These are phyloP conservation scores for Drosophila anomelani DNA, from an alignment of 2,888 invertebrate species.

Conservation along the genomic window DNA sequence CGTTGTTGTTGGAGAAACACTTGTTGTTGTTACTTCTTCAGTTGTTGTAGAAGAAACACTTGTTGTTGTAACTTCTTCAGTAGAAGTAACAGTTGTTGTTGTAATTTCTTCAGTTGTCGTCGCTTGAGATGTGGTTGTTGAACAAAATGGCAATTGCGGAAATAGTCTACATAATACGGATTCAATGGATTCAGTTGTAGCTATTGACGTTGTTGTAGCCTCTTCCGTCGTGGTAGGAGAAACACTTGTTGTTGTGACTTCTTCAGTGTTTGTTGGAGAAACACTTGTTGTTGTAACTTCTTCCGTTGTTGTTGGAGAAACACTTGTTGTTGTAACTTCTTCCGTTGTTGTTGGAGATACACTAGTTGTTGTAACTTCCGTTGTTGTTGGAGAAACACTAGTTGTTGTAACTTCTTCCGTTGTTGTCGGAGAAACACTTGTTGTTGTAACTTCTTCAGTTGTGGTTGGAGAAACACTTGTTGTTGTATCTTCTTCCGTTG, in stretches of 20 bases:
- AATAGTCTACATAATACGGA: no score
- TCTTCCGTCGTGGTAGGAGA: background rate
- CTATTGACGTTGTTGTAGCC: background rate
- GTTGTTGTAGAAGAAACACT: background rate
- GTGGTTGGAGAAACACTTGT: background rate
- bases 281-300: background rate
- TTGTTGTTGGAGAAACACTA: background rate
- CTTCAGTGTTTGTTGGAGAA: background rate
- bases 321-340: no score
- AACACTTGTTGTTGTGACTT: background rate
- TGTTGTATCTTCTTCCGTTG: background rate
- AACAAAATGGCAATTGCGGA: no score
- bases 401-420: conserved; percentile 3
- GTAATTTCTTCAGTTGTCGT: conserved; percentile 3
- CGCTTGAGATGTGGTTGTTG: background rate
- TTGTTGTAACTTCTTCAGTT: background rate
- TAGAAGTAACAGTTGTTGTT: background rate
- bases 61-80: background rate
- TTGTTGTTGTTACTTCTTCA: background rate
- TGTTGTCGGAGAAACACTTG: background rate
- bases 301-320: no score
- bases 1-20: no score
- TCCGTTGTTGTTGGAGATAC: no score
- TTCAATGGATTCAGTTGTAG: background rate
- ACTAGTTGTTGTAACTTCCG: background rate